phyloP scores from a whole-genome alignment of 1,140 invertebrate genomes.

The Leptopilina boulardi region DNA sequence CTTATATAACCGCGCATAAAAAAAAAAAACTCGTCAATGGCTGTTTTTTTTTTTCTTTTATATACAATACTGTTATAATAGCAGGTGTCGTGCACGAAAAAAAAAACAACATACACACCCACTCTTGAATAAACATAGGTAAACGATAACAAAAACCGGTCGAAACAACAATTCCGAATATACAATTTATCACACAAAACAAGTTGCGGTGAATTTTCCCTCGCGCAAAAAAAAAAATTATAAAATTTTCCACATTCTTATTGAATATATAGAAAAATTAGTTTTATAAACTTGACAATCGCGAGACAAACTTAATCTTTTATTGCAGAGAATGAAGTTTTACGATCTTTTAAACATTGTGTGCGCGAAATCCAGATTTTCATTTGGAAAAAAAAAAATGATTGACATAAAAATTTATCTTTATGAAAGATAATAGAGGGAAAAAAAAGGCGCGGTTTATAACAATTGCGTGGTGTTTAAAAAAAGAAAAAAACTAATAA shows the following conservation, averaged over 20 bases:
- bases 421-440: background rate
- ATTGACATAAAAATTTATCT: constrained; percentile 7
- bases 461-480: too few relatives aligned
- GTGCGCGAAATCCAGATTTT: background rate
- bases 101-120: constrained; percentile 10
- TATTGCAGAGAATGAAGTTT: background rate
- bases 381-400: background rate
- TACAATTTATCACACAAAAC: background rate
- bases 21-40: background rate
- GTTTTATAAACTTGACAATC: background rate
- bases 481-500: too few relatives aligned
- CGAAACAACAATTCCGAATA: background rate
- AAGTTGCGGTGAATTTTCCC: background rate
- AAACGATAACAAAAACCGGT: background rate
- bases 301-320: background rate
- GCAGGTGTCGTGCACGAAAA: background rate
- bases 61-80: background rate
- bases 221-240: background rate
- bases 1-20: background rate
- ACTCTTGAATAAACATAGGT: background rate
- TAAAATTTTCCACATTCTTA: background rate
- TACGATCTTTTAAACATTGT: background rate
- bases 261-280: too few relatives aligned
- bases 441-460: too few relatives aligned
- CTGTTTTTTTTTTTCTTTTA: constrained; percentile 1